Evolutionary conservation across 2,113 vertebrate genomes (phyloP).

Genomic region (Dermatemys mawii): DNA sequence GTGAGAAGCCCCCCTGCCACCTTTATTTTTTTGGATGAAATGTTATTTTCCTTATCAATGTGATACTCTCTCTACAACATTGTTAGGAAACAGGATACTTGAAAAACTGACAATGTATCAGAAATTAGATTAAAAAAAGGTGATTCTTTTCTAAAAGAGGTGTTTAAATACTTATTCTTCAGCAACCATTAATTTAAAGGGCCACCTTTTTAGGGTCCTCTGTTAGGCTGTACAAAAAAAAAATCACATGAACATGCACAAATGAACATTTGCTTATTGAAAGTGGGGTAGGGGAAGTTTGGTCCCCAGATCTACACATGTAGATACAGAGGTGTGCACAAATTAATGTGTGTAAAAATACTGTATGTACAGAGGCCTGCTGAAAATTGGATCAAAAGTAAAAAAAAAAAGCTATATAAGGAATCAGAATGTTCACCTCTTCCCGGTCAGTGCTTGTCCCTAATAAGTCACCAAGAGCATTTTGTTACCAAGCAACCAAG

Average conservation of each 20-base stretch:
- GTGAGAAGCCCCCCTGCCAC: too few species aligned
- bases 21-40: not conserved
- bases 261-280: not conserved
- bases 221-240: not conserved
- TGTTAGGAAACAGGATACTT: not conserved
- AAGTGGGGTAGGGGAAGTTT: not conserved
- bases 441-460: constrained; percentile 23
- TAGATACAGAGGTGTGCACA: not conserved
- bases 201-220: not conserved
- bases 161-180: not conserved
- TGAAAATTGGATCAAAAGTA: not conserved
- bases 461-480: constrained; percentile 60
- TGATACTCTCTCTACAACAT: not conserved
- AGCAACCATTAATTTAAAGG: not conserved
- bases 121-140: not conserved
- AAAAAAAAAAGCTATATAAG: not conserved
- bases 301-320: not conserved
- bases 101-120: too few species aligned
- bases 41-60: not conserved
- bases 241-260: not conserved
- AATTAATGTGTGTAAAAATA: not conserved
- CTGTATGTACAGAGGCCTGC: not conserved
- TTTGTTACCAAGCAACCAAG: constrained; percentile 73
- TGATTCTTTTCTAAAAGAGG: not conserved
- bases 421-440: constrained; percentile 27